Percentiles rank a stretch among this genome's conserved stretches.
phyloP scores from a whole-genome alignment of 2,888 invertebrate species.

The Allolobophora icterica region DNA sequence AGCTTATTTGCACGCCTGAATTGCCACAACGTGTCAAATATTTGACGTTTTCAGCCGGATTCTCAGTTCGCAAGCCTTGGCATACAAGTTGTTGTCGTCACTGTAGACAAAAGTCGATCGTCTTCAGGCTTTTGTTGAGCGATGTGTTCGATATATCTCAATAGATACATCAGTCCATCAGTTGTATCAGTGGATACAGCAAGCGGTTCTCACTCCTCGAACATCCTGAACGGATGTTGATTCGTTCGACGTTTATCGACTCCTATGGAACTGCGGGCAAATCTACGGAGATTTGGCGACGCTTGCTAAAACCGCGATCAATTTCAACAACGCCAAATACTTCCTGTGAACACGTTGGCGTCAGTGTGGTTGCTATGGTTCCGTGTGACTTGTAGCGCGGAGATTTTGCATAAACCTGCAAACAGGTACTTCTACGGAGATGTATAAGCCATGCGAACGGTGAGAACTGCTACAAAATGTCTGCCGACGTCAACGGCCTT shows the following conservation, averaged over 20 bases:
- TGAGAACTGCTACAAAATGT: too few species aligned
- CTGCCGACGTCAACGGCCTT: too few species aligned
- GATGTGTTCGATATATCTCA: neutral
- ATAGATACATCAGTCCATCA: neutral
- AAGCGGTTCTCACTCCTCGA: neutral
- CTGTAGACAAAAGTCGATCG: neutral
- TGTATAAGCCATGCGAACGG: too few species aligned
- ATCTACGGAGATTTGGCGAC: neutral
- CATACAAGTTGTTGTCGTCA: neutral
- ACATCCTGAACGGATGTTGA: neutral
- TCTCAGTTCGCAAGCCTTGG: neutral
- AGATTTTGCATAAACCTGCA: neutral
- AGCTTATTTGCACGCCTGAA: neutral
- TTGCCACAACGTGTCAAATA: neutral
- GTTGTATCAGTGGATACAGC: neutral
- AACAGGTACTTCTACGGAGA: too few species aligned
- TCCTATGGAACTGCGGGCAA: neutral
- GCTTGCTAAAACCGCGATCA: neutral
- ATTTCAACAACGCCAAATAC: constrained; percentile 17
- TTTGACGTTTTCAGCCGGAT: neutral
- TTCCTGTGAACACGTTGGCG: neutral
- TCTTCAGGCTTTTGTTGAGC: neutral
- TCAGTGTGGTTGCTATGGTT: neutral
- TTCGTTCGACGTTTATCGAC: neutral
- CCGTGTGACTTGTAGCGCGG: neutral